Evolutionary conservation across 2,888 invertebrate species (phyloP).

Genomic region (Blera fallax): DNA sequence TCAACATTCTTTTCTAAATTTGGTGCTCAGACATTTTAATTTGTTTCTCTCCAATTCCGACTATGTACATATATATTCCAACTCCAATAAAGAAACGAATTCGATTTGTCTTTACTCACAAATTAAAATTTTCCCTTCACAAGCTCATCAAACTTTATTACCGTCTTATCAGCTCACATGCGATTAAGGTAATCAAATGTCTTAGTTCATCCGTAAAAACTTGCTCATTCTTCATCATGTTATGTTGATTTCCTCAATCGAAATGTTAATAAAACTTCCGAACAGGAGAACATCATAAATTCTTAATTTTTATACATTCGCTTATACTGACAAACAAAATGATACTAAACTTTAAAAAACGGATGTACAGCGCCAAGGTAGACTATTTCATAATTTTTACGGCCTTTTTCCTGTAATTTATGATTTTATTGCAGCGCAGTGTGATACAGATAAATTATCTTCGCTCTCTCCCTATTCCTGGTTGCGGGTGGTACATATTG

Average conservation of each 20-base stretch:
- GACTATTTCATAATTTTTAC: conserved; percentile 22
- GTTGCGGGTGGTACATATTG: neutral
- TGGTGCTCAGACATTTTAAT: neutral
- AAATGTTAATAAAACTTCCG: neutral
- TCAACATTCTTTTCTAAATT: neutral
- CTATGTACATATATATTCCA: too few species aligned
- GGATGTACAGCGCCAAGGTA: neutral
- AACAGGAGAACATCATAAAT: neutral
- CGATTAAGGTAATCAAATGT: conserved; percentile 7
- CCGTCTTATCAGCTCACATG: conserved; percentile 3
- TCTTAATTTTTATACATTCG: neutral
- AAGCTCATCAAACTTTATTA: neutral
- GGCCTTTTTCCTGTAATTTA: conserved; percentile 12
- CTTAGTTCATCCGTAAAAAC: conserved; percentile 6
- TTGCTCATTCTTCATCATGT: neutral
- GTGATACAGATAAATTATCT: conserved; percentile 6
- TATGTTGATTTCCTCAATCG: neutral
- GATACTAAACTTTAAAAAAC: neutral
- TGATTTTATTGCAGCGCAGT: neutral
- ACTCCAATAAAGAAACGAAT: too few species aligned
- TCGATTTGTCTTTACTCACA: neutral
- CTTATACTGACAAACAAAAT: neutral
- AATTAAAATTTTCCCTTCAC: neutral
- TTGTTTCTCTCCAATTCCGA: neutral
- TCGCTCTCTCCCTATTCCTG: neutral